phyloP scores from a whole-genome alignment of 2,113 vertebrate species.

The Pogonocichla stellata region DNA sequence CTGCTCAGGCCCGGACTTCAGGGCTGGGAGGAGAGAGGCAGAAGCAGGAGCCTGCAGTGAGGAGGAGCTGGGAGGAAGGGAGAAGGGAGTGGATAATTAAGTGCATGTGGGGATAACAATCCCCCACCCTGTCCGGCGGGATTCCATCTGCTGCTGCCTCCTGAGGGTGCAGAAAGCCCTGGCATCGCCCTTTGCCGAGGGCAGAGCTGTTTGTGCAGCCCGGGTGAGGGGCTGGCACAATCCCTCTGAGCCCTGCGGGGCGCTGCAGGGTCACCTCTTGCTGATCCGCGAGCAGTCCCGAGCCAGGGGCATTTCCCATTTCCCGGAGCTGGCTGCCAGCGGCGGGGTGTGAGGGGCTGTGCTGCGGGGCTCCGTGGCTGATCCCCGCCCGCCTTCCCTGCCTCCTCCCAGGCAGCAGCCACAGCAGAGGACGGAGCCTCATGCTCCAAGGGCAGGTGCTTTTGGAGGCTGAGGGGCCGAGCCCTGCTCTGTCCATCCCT shows the following conservation, averaged over 20 bases:
- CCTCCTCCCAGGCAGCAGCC: fast-evolving
- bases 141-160: not conserved
- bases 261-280: not conserved
- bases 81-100: not conserved
- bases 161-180: not conserved
- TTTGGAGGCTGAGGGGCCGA: not conserved
- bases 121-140: not conserved
- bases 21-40: not conserved
- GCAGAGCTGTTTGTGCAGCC: not conserved
- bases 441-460: fast-evolving
- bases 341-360: fast-evolving
- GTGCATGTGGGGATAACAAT: not conserved
- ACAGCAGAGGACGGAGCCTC: fast-evolving
- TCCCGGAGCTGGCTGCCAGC: not conserved
- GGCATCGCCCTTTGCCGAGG: fast-evolving
- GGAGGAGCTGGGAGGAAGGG: not conserved
- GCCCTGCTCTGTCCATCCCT: fast-evolving
- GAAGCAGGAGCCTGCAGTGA: not conserved
- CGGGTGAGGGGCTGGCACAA: fast-evolving
- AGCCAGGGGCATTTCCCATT: fast-evolving
- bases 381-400: fast-evolving
- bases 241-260: fast-evolving
- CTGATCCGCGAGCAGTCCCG: fast-evolving
- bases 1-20: not conserved
- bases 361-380: no score